Base-by-base conservation (phyloP, 2,797 vertebrate genomes). In the Halcyon chelicuti region DNA sequence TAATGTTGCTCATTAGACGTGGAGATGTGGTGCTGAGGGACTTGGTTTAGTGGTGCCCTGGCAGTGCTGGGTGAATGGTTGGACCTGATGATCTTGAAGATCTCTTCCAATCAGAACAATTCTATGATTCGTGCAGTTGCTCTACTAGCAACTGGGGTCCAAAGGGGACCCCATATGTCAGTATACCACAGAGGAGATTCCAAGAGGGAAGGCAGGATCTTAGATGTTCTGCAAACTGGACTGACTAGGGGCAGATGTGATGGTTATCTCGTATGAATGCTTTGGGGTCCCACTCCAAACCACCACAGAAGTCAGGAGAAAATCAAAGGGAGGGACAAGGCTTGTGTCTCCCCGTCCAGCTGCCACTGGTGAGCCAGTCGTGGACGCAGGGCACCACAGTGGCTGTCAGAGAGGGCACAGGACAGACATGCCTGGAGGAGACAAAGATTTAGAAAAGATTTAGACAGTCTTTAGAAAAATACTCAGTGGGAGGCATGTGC, bases 351-450 rank as follows among this genome's bases (percentile, higher is more conserved):
- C 33, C 6, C 3, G 0, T 42, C 25, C 37, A 29, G 55, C 40
- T 1, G 1, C 28, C 1, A 1, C 14, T 25, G 21, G 13, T 14
- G 31, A 19, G 35, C 40, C 42, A 73, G 71, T n/a, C 37, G 14
- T 0, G 1, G 42, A 35, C 7, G 5, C 22, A 12, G 46, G 51
- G 40, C 67, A 20, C 60, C 8, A 7, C 5, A 12, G 40, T 1
- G 1, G 57, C 52, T 71, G 40, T 31, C 46, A 23, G 26, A 70
- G 31, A 74, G n/a, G 58, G 14, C 23, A 65, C 0, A 8, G 51
- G 23, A 47, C 31, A 42, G 57, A 31, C 5, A 7, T 0, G 1
- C 61, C 49, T 40, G 39, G 47, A 78, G 35, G 51, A 74, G 17
- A 70, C 28, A 49, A 61, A 66, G n/a, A 29, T n/a, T 23, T 54